Base-by-base conservation (phyloP, 2,113 vertebrate genomes). In the Reinhardtius hippoglossoides region DNA sequence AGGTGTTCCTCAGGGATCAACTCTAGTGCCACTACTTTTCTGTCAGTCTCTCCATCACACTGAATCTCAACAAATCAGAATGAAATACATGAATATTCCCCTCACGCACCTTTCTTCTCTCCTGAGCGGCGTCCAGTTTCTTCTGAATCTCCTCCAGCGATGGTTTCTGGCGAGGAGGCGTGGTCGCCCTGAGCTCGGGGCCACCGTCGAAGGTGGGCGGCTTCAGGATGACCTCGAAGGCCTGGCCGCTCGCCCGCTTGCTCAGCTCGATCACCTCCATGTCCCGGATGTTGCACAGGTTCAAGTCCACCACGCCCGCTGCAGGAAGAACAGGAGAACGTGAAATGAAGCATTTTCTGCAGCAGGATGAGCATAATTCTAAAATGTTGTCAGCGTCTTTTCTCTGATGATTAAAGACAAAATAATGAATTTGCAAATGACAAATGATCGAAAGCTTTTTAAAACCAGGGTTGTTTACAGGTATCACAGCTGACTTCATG, bases 221-320 rank as follows among this genome's bases (percentile, higher is more conserved):
- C 86, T 96, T 98, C 70, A 99, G 94, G 93, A 99, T 99, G 79
- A 99, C 98, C 91, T 99, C 97, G 0, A 98, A 99, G 80, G 97
- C 97, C 75, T 98, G 97, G 8, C 98, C 98, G 0, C 97, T 98
- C 6, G 96, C 90, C 0, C 97, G 88, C 44, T 98, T 98, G 92
- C 96, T 98, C 85, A 99, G 93, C 89, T 99, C 97, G 0, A 98
- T 98, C 81, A 99, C 97, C 82, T 99, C 98, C 97, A 99, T 97
- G 93, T 99, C 96, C 0, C 96, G 96, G 82, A 99, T 98, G 59
- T 96, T 95, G 0, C 97, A 97, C 93, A 97, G 96, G 73, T 96
- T 98, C 87, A 98, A 91, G 84, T 99, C 97, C 60, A 98, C 97
- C 0, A 97, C 96, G 68, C 97, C 98, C 88, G 81, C 67, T 74